Conservation (phyloP, 2,888 invertebrate species). For the Tridacna crocea region DNA sequence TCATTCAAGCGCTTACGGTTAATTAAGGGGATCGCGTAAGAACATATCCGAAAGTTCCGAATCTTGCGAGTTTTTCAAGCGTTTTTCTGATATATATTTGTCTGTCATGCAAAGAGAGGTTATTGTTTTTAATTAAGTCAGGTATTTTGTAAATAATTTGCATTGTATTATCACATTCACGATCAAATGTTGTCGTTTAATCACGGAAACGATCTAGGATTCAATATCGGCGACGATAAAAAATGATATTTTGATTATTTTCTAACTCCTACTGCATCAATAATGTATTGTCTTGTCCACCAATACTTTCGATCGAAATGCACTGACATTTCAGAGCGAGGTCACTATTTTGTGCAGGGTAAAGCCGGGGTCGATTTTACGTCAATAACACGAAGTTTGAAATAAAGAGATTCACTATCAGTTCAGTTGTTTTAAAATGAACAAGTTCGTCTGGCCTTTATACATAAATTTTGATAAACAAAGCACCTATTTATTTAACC, state of each 20-base stretch:
- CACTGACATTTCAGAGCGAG: background rate
- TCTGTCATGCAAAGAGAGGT: conserved; percentile 42
- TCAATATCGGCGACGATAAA: conserved; percentile 33
- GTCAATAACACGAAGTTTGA: too few species aligned
- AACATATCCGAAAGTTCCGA: conserved; percentile 28
- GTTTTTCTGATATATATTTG: conserved; percentile 40
- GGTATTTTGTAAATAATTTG: conserved; percentile 36
- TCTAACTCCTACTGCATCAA: conserved; percentile 41
- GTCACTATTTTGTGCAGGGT: background rate
- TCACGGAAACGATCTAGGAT: conserved; percentile 26
- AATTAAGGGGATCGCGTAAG: conserved; percentile 29
- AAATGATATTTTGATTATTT: conserved; percentile 49
- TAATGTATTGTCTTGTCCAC: conserved; percentile 43
- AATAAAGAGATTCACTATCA: too few species aligned
- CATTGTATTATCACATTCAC: conserved; percentile 50
- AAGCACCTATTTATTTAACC: too few species aligned
- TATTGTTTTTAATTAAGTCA: conserved; percentile 52
- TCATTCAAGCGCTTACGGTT: conserved; percentile 35
- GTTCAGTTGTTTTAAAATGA: too few species aligned
- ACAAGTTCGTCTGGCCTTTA: too few species aligned
- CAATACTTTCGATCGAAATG: conserved; percentile 13
- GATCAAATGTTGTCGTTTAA: conserved; percentile 51
- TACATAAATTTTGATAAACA: too few species aligned
- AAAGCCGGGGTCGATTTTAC: background rate
- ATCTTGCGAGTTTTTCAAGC: conserved; percentile 29